These are phyloP conservation scores for Acronicta psi DNA, from an alignment of 2,888 invertebrate genomes.

Conservation along the genomic window DNA sequence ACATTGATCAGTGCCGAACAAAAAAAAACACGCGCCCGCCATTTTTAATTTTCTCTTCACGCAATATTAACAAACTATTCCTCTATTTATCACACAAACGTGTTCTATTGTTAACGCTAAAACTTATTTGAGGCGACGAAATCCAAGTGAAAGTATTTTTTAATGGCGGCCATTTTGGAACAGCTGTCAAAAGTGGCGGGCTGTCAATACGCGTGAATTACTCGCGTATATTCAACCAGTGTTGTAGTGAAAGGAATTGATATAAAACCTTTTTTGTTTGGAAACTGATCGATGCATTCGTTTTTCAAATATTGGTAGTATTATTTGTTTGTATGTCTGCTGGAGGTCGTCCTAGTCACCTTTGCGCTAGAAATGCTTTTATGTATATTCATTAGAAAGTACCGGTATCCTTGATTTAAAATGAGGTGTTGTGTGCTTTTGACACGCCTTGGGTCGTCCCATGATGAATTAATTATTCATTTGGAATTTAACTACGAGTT, in stretches of 20 bases:
- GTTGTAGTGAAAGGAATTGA: constrained; percentile 59
- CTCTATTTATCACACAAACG: constrained; percentile 72
- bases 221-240: constrained; percentile 46
- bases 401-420: constrained; percentile 52
- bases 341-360: constrained; percentile 70
- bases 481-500: constrained; percentile 22
- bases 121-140: constrained; percentile 66
- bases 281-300: constrained; percentile 48
- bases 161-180: constrained; percentile 60
- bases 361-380: constrained; percentile 71
- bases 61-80: constrained; percentile 69
- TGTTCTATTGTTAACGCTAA: constrained; percentile 68
- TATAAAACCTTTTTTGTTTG: constrained; percentile 41
- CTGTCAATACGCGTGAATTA: constrained; percentile 63
- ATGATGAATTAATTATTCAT: constrained; percentile 32
- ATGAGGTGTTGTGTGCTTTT: constrained; percentile 40
- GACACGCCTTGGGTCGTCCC: constrained; percentile 24
- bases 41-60: constrained; percentile 75
- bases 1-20: background rate
- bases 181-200: constrained; percentile 68
- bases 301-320: constrained; percentile 53
- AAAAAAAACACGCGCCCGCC: constrained; percentile 21
- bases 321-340: constrained; percentile 65
- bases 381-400: constrained; percentile 72
- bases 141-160: constrained; percentile 77